Evolutionary conservation across 2,888 invertebrate genomes (phyloP).

Genomic region (Cinara cedri): DNA sequence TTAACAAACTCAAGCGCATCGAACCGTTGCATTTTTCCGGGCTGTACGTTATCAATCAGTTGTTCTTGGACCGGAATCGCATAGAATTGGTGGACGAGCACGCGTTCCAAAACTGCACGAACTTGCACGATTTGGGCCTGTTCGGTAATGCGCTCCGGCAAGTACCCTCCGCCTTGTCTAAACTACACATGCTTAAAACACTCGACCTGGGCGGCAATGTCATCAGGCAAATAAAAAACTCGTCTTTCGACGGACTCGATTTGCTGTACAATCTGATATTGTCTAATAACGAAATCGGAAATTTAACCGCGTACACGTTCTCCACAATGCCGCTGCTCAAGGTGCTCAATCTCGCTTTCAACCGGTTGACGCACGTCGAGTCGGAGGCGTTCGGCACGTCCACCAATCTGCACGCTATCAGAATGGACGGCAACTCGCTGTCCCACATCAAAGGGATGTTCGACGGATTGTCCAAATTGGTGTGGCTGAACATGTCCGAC

Average conservation of each 20-base stretch:
- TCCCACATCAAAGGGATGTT: slow-evolving; percentile 84
- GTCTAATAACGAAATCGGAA: slow-evolving; percentile 85
- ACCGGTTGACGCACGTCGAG: slow-evolving; percentile 79
- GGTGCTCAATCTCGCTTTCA: slow-evolving; percentile 86
- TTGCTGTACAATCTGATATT: slow-evolving; percentile 86
- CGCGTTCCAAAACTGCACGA: slow-evolving; percentile 89
- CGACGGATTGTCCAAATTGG: slow-evolving; percentile 78
- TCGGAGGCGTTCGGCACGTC: slow-evolving; percentile 81
- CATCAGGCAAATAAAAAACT: slow-evolving; percentile 79
- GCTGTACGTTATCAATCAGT: slow-evolving; percentile 81
- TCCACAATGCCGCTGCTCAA: slow-evolving; percentile 80
- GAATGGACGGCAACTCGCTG: slow-evolving; percentile 84
- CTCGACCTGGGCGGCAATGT: slow-evolving; percentile 91
- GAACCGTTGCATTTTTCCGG: slow-evolving; percentile 88
- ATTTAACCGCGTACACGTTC: slow-evolving; percentile 80
- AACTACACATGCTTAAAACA: slow-evolving; percentile 83
- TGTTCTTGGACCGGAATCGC: slow-evolving; percentile 85
- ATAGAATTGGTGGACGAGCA: slow-evolving; percentile 84
- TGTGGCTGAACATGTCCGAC: slow-evolving; percentile 91
- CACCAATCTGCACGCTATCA: slow-evolving; percentile 80
- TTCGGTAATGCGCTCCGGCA: slow-evolving; percentile 84
- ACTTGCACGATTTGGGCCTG: slow-evolving; percentile 86
- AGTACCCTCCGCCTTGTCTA: slow-evolving; percentile 80
- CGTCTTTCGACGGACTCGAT: slow-evolving; percentile 82
- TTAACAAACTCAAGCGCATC: slow-evolving; percentile 83